Evolutionary conservation across 2,113 vertebrate genomes (phyloP).

Genomic region (Pangasianodon hypophthalmus): DNA sequence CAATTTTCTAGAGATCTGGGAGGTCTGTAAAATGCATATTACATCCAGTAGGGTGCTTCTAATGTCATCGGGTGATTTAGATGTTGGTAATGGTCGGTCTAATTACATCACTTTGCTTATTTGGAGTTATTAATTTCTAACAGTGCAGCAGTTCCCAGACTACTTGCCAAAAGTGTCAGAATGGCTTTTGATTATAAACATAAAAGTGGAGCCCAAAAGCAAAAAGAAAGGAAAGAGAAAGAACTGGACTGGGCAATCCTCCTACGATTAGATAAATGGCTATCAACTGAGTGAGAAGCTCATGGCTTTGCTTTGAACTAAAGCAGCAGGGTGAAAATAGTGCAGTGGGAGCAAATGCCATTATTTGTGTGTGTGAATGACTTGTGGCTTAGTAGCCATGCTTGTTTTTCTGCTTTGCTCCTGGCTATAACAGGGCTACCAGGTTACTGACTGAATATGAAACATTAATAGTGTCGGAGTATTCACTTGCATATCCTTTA

Average conservation of each 20-base stretch:
- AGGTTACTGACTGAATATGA: background rate
- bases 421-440: background rate
- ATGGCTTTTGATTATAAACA: background rate
- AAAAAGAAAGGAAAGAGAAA: background rate
- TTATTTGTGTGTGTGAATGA: background rate
- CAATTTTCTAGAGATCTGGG: background rate
- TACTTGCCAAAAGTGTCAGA: conserved; percentile 14
- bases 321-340: background rate
- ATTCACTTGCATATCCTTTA: background rate
- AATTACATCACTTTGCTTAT: conserved; percentile 14
- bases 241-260: background rate
- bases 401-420: background rate
- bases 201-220: background rate
- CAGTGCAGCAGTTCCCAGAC: background rate
- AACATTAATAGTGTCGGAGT: background rate
- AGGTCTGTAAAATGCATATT: background rate
- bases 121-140: conserved; percentile 16
- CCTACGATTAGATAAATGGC: conserved; percentile 3
- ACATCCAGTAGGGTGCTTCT: background rate
- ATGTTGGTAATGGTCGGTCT: too few species aligned
- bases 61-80: background rate
- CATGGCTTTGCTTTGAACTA: background rate
- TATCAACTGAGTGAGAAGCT: conserved; percentile 1
- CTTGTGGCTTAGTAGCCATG: conserved; percentile 8
- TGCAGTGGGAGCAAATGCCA: background rate